Evolutionary conservation across 2,113 vertebrate genomes (phyloP).

Genomic region (Podarcis muralis): DNA sequence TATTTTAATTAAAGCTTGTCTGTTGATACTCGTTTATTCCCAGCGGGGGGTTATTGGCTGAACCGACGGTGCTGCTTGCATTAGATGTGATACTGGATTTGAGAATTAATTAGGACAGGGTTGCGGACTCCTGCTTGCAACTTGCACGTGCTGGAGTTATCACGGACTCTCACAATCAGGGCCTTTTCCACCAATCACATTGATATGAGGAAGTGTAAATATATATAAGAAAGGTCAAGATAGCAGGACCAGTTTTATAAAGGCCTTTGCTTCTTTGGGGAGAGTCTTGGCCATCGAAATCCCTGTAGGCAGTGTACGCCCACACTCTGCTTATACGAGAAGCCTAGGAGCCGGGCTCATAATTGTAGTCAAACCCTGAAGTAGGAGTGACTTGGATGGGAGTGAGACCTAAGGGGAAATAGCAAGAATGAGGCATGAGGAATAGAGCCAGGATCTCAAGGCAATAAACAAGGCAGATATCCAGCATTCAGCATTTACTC

Average conservation of each 20-base stretch:
- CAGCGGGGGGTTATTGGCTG: too few relatives aligned
- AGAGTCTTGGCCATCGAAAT: not conserved
- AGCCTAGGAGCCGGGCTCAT: not conserved
- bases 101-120: too few relatives aligned
- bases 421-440: not conserved
- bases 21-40: too few relatives aligned
- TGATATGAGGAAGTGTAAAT: too few relatives aligned
- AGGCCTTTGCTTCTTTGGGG: not conserved
- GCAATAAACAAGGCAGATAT: not conserved
- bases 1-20: too few relatives aligned
- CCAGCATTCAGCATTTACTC: not conserved
- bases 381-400: not conserved
- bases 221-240: not conserved
- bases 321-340: not conserved
- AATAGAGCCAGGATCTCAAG: not conserved
- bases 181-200: too few relatives aligned
- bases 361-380: not conserved
- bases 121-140: too few relatives aligned
- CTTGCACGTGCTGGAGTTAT: too few relatives aligned
- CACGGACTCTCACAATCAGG: too few relatives aligned
- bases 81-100: too few relatives aligned
- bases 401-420: too few relatives aligned
- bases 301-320: not conserved
- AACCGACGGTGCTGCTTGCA: too few relatives aligned
- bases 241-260: not conserved